Base-by-base conservation (phyloP, 2,797 vertebrate species). In the Hydrophis major region DNA sequence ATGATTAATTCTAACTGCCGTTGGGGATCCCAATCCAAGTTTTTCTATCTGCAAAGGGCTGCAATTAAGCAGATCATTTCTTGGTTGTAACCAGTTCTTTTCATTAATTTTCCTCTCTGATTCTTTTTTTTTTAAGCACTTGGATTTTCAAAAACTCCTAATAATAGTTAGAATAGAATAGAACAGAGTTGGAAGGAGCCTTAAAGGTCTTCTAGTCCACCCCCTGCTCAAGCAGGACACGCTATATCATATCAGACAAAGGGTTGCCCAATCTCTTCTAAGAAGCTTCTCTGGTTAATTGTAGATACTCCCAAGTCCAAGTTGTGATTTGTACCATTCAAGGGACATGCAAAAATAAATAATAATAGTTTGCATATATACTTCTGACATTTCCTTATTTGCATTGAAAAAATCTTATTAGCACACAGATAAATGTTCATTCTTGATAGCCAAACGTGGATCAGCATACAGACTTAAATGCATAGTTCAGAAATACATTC, bases 361-460 rank as follows among this genome's bases (percentile, higher is more conserved):
- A 94, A 92, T 94, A 69, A 89, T 94, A 4, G 93, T 96, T 96
- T 96, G 37, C 95, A 92, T 93, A 89, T 89, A 60, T 95, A 93
- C 91, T 69, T 92, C 86, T 4, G 95, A 94, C 95, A 94, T 96
- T 89, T 94, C 37, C 89, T 87, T 96, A 94, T 94, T 92, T 95
- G 74, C 57, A 83, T 59, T 93, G 89, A 92, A 96, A 95, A 83
- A 47, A 12, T 47, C 10, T 78, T 74, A 7, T 20, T 22, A 7
- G 7, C 18, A 4, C 18, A 22, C 32, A 78, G 7, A 83, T 18
- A 42, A 95, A 96, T 90, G 57, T 92, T 63, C 96, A 14, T 42
- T 55, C 47, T 60, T 57, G 74, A 78, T 78, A 22, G 18, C 59
- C 22, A 93, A 94, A 50, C 92, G 87, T 91, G 78, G 89, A 95